A percentile compares a stretch with the other conserved stretches of the same genome.
phyloP scores from a whole-genome alignment of 2,888 invertebrate species.

The Bimastos eiseni region DNA sequence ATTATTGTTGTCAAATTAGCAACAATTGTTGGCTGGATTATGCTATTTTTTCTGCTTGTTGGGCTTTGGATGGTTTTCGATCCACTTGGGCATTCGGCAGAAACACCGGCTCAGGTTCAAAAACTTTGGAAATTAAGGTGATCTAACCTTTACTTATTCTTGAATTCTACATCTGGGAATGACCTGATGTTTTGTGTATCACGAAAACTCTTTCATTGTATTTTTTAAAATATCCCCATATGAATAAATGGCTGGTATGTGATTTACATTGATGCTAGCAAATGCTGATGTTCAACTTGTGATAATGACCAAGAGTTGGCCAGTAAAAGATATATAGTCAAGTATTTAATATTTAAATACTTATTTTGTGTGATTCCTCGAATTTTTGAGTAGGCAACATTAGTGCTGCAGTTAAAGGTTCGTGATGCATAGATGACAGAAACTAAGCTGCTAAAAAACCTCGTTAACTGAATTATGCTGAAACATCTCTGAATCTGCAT shows the following conservation, averaged over 20 bases:
- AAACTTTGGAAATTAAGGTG: conserved; percentile 24
- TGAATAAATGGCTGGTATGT: not conserved
- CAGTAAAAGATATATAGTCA: not conserved
- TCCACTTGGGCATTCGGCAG: conserved; percentile 18
- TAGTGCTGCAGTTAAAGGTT: too few relatives aligned
- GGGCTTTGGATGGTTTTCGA: conserved; percentile 24
- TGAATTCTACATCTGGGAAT: not conserved
- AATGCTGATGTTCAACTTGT: not conserved
- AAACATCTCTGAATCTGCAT: too few relatives aligned
- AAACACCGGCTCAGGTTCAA: not conserved
- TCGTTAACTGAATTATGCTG: too few relatives aligned
- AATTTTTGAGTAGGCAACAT: not conserved
- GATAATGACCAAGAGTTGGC: not conserved
- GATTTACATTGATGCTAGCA: not conserved
- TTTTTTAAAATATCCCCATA: not conserved
- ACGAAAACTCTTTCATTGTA: not conserved
- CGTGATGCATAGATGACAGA: not conserved
- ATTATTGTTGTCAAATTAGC: conserved; percentile 20
- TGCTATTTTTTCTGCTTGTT: conserved; percentile 24
- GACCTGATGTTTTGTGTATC: not conserved
- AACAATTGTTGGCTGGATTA: conserved; percentile 21
- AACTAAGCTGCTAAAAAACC: not conserved
- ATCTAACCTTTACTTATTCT: not conserved
- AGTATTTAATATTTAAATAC: not conserved
- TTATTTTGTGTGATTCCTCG: not conserved